A percentile compares a stretch with the other conserved stretches of the same genome.
Evolutionary conservation across 2,888 invertebrate species (phyloP).

Genomic region (Rhimphoctona megacephalus): DNA sequence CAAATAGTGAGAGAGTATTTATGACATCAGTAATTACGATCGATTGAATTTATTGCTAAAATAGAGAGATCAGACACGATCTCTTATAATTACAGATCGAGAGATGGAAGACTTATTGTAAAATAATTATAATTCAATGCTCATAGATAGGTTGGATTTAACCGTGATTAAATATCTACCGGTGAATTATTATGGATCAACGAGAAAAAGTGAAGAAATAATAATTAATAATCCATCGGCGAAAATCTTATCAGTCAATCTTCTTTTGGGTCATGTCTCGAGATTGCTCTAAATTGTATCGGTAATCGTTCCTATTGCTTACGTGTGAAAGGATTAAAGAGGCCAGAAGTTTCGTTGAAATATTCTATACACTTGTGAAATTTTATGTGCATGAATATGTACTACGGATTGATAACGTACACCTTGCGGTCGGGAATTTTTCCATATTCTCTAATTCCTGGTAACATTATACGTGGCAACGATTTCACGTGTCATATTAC

Average conservation of each 20-base stretch:
- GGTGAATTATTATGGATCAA: background rate
- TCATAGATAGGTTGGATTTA: background rate
- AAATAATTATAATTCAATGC: background rate
- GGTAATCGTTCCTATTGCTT: background rate
- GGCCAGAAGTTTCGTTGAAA: conserved; percentile 39
- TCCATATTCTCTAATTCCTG: conserved; percentile 74
- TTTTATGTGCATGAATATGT: background rate
- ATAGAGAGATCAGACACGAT: conserved; percentile 64
- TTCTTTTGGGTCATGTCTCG: background rate
- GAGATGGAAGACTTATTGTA: conserved; percentile 10
- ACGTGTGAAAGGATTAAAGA: background rate
- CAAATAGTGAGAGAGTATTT: conserved; percentile 51
- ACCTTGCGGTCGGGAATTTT: conserved; percentile 73
- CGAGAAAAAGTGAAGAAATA: background rate
- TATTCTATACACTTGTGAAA: conserved; percentile 17
- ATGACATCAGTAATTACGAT: conserved; percentile 68
- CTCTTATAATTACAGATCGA: conserved; percentile 44
- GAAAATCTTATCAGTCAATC: background rate
- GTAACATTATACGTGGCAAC: conserved; percentile 81
- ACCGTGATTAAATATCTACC: background rate
- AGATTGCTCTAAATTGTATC: background rate
- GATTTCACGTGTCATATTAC: conserved; percentile 83
- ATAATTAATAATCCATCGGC: background rate
- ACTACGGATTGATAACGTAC: conserved; percentile 62
- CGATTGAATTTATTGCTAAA: conserved; percentile 66